Percentiles rank a stretch among this genome's conserved stretches.
These are phyloP conservation scores for Choristoneura fumiferana DNA, from an alignment of 1,140 invertebrate genomes.

Conservation along the genomic window DNA sequence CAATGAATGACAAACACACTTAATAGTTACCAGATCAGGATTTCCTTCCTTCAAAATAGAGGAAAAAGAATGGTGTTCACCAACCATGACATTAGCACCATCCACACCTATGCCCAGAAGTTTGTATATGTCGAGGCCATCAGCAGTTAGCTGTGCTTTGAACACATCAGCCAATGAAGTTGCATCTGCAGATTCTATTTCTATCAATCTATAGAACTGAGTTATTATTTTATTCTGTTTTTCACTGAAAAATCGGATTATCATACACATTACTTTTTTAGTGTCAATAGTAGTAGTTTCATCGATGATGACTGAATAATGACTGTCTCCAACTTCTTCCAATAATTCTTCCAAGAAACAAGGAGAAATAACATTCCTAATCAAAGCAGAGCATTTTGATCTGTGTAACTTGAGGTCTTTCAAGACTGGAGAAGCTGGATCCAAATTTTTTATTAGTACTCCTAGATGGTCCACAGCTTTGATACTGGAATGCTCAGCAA, in stretches of 20 bases:
- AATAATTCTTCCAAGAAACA: conserved; percentile 42
- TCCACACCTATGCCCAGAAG: too few species aligned
- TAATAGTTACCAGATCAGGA: too few species aligned
- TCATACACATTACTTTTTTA: conserved; percentile 44
- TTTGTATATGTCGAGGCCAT: too few species aligned
- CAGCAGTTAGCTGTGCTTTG: too few species aligned
- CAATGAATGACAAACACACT: too few species aligned
- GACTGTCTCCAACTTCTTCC: conserved; percentile 40
- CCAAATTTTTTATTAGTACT: conserved; percentile 33
- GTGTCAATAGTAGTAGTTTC: conserved; percentile 49
- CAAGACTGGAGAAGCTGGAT: conserved; percentile 31
- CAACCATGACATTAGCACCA: too few species aligned
- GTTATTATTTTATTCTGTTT: too few species aligned
- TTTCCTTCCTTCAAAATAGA: too few species aligned
- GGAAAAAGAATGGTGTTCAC: too few species aligned
- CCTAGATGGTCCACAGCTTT: conserved; percentile 46
- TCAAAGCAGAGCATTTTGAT: conserved; percentile 43
- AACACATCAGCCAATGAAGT: too few species aligned
- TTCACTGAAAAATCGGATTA: conserved; percentile 29
- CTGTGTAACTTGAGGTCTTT: conserved; percentile 44
- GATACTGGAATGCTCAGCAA: conserved; percentile 50
- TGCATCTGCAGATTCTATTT: too few species aligned
- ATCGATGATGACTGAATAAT: conserved; percentile 48
- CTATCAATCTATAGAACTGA: too few species aligned
- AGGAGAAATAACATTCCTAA: conserved; percentile 46